Evolutionary conservation across 2,113 vertebrate genomes (phyloP), one percentile per base, ranked within the genome.

Genomic region (Propithecus coquereli): DNA sequence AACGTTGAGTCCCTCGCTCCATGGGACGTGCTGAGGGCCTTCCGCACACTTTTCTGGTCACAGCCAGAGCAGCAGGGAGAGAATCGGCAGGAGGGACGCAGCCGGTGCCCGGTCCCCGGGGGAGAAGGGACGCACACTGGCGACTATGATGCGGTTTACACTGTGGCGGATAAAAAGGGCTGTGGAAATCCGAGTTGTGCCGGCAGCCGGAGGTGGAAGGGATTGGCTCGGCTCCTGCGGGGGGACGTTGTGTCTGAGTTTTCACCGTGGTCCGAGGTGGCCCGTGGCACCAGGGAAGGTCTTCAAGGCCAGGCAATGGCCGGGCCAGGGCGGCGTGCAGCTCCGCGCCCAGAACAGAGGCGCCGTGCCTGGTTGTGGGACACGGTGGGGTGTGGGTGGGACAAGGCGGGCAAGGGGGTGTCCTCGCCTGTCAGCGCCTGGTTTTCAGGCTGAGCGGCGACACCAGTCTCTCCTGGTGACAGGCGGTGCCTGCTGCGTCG

Each of bases 101-200:
- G 52, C 17, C 52, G 5, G 17, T 17, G 17, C 52, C 52, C 5
- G 52, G 52, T 43, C 37, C 12, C 37, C 22, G 2, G 20, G 47
- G 22, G 37, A 32, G 14, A 4, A n/a, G 30, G 13, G 43, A 8
- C 25, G 17, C 3, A 0, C 7, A 0, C 70, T 11, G 11, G 18
- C 27, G 6, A 12, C 11, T 16, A 0, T 1, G 17, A 8, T 1
- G 17, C 1, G 16, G 30, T 10, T 57, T 32, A 20, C 5, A 23
- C 2, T 61, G n/a, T 45, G 37, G 25, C 17, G 7, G 9, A 20
- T 1, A 10, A 18, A 8, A 11, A 54, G 32, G 1, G 5, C 50
- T 1, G 6, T 37, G 32, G 47, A 32, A 6, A 47, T 8, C 27
- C 2, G 1, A 25, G 16, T 12, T 12, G 16, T 45, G 37, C n/a